Evolutionary conservation across 2,888 invertebrate species (phyloP).

Genomic region (Orthosia gothica): DNA sequence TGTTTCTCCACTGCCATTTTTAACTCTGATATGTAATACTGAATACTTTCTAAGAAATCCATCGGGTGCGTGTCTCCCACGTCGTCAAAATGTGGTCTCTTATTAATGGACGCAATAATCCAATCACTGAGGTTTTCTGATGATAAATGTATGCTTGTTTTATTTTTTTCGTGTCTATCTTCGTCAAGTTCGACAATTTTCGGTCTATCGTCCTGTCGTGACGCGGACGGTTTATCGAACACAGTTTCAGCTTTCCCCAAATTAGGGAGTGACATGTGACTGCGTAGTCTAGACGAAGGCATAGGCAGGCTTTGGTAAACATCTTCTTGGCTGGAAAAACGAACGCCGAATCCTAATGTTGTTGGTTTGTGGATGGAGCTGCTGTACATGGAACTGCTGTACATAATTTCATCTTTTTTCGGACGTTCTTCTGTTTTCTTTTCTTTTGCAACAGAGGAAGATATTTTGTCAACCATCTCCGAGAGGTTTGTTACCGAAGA

Average conservation of each 20-base stretch:
- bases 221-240: constrained; percentile 78
- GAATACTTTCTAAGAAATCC: constrained; percentile 87
- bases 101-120: constrained; percentile 85
- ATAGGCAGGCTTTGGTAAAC: constrained; percentile 87
- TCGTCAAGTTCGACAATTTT: constrained; percentile 87
- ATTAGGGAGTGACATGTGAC: constrained; percentile 89
- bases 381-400: constrained; percentile 82
- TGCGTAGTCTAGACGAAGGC: constrained; percentile 87
- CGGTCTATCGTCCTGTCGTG: constrained; percentile 75
- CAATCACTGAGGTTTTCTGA: constrained; percentile 85
- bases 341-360: constrained; percentile 86
- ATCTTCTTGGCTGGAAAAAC: constrained; percentile 89
- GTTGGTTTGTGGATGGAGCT: constrained; percentile 86
- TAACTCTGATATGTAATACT: constrained; percentile 86
- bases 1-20: constrained; percentile 85
- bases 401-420: constrained; percentile 79
- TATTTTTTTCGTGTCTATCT: constrained; percentile 75
- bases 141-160: constrained; percentile 78
- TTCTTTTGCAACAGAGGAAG: constrained; percentile 80
- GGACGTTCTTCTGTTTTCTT: constrained; percentile 75
- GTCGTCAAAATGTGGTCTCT: constrained; percentile 88
- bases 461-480: constrained; percentile 89
- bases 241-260: constrained; percentile 83
- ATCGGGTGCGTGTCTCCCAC: constrained; percentile 86
- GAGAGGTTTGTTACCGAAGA: constrained; percentile 89